A percentile compares a stretch with the other conserved stretches of the same genome.
Conservation (phyloP, 2,797 vertebrate genomes). For the Eptatretus atami region DNA sequence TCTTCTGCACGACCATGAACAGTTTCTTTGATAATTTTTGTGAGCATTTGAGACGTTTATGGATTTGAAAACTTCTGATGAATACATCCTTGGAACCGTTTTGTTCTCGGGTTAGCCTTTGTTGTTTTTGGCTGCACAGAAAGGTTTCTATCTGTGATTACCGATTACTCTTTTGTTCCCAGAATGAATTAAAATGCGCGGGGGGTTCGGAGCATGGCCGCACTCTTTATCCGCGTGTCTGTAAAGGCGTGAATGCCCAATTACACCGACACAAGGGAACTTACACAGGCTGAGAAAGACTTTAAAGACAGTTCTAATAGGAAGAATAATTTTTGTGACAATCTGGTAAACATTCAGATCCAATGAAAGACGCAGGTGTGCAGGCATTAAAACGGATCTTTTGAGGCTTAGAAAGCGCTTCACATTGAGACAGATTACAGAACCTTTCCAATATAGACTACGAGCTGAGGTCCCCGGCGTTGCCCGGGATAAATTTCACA, state of each 20-base stretch:
- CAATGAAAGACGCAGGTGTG: conserved; percentile 5
- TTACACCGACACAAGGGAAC: neutral
- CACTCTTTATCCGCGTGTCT: conserved; percentile 1
- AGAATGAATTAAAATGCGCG: neutral
- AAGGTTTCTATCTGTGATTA: too few relatives aligned
- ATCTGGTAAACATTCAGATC: conserved; percentile 1
- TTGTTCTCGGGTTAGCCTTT: too few relatives aligned
- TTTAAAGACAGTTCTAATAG: neutral
- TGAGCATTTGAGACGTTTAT: too few relatives aligned
- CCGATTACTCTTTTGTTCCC: too few relatives aligned
- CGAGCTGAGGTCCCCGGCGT: too few relatives aligned
- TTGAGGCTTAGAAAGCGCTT: neutral
- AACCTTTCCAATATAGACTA: too few relatives aligned
- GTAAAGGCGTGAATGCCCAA: conserved; percentile 3
- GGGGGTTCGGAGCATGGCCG: neutral
- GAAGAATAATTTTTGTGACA: conserved; percentile 6
- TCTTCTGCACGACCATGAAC: too few relatives aligned
- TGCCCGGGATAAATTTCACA: too few relatives aligned
- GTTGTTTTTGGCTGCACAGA: too few relatives aligned
- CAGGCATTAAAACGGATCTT: neutral
- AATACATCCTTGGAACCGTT: too few relatives aligned
- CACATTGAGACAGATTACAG: neutral
- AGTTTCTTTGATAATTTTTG: too few relatives aligned
- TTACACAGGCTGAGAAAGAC: neutral
- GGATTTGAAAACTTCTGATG: too few relatives aligned